Percentiles rank a stretch among this genome's conserved stretches.
Conservation (phyloP, 2,888 invertebrate genomes). For the Sinentomon sp. region DNA sequence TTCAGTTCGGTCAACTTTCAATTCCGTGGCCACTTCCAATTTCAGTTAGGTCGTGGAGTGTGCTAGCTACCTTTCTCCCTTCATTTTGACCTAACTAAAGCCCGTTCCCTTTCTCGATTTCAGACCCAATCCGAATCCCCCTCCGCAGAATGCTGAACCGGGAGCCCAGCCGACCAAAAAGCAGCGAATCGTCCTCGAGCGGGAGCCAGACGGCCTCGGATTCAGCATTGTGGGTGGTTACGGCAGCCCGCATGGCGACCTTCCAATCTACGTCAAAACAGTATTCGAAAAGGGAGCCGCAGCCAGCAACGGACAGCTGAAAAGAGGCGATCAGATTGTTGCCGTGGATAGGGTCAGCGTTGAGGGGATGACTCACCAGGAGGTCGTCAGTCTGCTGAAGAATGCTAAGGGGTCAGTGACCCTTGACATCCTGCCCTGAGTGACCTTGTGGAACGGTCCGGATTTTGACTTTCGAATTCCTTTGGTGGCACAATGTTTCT, state of each 20-base stretch:
- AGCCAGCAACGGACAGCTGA: conserved; percentile 20
- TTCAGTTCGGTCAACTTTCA: no score
- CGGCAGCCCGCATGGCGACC: conserved; percentile 26
- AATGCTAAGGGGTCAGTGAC: conserved; percentile 25
- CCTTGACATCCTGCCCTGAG: conserved; percentile 21
- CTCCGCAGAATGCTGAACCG: no score
- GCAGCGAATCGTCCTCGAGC: conserved; percentile 22
- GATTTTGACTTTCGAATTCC: no score
- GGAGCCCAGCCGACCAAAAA: conserved; percentile 12
- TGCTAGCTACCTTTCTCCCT: no score
- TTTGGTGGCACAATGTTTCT: no score
- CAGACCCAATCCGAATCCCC: no score
- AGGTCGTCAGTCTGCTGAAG: conserved; percentile 23
- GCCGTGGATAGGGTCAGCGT: conserved; percentile 22
- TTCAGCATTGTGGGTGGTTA: conserved; percentile 28
- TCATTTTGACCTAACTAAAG: no score
- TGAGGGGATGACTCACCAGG: conserved; percentile 22
- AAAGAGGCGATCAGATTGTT: conserved; percentile 23
- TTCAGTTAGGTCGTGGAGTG: no score
- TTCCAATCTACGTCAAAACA: conserved; percentile 27
- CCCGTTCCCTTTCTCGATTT: no score
- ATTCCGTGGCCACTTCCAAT: no score
- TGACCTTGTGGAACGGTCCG: not conserved
- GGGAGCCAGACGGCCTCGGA: conserved; percentile 27
- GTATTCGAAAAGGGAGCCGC: conserved; percentile 22